phyloP scores from a whole-genome alignment of 2,888 invertebrate species.

The Brassicogethes aeneus region DNA sequence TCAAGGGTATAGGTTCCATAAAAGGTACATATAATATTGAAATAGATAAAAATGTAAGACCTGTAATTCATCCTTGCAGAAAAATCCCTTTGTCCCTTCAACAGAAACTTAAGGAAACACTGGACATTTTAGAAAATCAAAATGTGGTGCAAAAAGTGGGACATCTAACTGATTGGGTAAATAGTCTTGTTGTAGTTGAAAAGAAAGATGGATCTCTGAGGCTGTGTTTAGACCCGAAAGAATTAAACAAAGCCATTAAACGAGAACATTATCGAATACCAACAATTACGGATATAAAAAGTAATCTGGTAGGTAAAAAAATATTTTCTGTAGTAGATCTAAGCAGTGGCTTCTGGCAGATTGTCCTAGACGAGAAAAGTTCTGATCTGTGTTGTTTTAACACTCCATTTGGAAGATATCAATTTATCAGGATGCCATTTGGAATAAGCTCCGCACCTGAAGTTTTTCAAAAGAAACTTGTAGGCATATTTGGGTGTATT shows the following conservation, averaged over 20 bases:
- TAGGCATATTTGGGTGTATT: conserved; percentile 28
- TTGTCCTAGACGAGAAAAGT: conserved; percentile 5
- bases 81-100: conserved; percentile 12
- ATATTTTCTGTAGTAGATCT: conserved; percentile 10
- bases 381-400: conserved; percentile 7
- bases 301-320: conserved; percentile 9
- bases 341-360: conserved; percentile 5
- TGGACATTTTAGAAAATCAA: conserved; percentile 10
- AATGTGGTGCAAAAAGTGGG: conserved; percentile 14
- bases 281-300: conserved; percentile 8
- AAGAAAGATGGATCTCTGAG: conserved; percentile 15
- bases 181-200: conserved; percentile 16
- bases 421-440: conserved; percentile 8
- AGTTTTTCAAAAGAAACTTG: conserved; percentile 27
- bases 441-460: conserved; percentile 14
- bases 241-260: conserved; percentile 16
- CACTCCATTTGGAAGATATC: conserved; percentile 10
- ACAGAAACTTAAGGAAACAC: conserved; percentile 11
- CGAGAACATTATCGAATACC: conserved; percentile 9
- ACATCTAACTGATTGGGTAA: conserved; percentile 10
- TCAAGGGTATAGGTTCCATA: conserved; percentile 11
- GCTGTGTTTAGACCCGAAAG: conserved; percentile 17
- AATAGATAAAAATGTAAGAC: conserved; percentile 9
- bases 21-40: conserved; percentile 9
- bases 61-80: conserved; percentile 8